A percentile compares a stretch with the other conserved stretches of the same genome.
These are phyloP conservation scores for Phthorimaea operculella DNA, from an alignment of 1,140 invertebrate species.

Conservation along the genomic window DNA sequence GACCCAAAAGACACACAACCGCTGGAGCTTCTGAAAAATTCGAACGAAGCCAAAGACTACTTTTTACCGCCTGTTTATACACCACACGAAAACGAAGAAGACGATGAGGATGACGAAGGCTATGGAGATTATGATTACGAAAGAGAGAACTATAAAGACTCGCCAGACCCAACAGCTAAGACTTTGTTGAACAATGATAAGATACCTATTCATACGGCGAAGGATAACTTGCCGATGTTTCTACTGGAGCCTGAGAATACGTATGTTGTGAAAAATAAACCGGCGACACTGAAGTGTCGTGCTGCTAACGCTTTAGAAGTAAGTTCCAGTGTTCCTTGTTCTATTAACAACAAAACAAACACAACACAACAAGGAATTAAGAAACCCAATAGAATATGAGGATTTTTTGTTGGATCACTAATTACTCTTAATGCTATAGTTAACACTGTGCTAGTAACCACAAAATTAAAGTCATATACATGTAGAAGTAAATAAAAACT, in stretches of 20 bases:
- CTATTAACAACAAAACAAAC: too few species aligned
- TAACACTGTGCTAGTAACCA: too few species aligned
- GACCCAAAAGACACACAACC: constrained; percentile 35
- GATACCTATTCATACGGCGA: constrained; percentile 65
- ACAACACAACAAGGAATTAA: too few species aligned
- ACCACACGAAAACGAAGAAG: constrained; percentile 44
- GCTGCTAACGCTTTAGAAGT: constrained; percentile 78
- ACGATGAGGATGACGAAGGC: constrained; percentile 41
- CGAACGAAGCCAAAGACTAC: constrained; percentile 48
- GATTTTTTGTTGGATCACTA: too few species aligned
- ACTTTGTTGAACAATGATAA: constrained; percentile 51
- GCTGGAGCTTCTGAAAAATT: constrained; percentile 33
- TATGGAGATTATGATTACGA: constrained; percentile 59
- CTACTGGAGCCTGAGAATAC: constrained; percentile 82
- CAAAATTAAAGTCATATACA: too few species aligned
- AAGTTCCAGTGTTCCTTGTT: constrained; percentile 30
- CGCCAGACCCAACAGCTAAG: constrained; percentile 36
- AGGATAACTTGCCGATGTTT: constrained; percentile 79
- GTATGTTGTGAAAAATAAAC: constrained; percentile 87
- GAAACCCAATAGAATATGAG: too few species aligned
- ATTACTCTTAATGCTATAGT: too few species aligned
- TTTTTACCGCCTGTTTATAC: constrained; percentile 47
- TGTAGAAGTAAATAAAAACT: too few species aligned
- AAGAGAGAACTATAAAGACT: constrained; percentile 60
- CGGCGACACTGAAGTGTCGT: constrained; percentile 81